A percentile compares a stretch with the other conserved stretches of the same genome.
phyloP scores from a whole-genome alignment of 2,113 vertebrate species.

The Dendropsophus ebraccatus region DNA sequence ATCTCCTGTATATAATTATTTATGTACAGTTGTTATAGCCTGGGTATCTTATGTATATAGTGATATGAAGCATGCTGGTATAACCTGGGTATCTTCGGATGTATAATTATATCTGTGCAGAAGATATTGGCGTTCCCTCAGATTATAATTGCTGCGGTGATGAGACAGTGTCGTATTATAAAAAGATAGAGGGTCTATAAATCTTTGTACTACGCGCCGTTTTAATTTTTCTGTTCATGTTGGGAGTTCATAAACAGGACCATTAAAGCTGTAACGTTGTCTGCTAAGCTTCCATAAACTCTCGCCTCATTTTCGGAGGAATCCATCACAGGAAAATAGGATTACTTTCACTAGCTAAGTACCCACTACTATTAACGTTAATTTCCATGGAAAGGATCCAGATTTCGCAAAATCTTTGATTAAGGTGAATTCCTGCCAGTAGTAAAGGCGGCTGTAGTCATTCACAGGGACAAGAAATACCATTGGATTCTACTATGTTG shows the following conservation, averaged over 20 bases:
- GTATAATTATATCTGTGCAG: background rate
- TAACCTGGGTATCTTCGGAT: background rate
- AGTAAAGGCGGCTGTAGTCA: background rate
- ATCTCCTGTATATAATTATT: background rate
- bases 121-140: background rate
- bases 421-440: background rate
- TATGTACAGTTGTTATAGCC: background rate
- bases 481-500: background rate
- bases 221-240: constrained; percentile 27
- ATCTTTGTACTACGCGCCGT: constrained; percentile 24
- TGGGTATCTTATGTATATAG: background rate
- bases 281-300: constrained; percentile 14
- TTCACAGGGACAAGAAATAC: background rate
- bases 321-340: constrained; percentile 8
- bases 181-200: constrained; percentile 14
- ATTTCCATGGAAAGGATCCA: constrained; percentile 31
- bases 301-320: constrained; percentile 7
- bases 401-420: constrained; percentile 23
- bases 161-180: constrained; percentile 9
- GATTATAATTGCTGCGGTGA: background rate
- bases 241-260: constrained; percentile 21
- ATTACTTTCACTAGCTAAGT: background rate
- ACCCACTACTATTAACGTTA: constrained; percentile 13
- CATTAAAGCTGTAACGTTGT: constrained; percentile 16
- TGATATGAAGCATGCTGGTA: no score